phyloP scores from a whole-genome alignment of 1,140 invertebrate species.

The Philopotamus ludificatus region DNA sequence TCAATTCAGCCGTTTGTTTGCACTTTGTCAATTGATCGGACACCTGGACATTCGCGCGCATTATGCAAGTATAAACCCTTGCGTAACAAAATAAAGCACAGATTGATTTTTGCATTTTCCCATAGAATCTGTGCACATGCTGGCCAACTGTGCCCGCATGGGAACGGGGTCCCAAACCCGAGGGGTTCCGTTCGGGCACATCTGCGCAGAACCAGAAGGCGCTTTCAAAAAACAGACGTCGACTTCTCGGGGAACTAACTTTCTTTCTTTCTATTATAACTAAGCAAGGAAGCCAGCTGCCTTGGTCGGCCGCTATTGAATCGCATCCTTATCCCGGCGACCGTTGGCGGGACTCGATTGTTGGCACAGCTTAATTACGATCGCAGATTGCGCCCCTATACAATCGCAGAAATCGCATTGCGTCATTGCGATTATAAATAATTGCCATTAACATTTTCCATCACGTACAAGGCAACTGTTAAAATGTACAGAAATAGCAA shows the following conservation, averaged over 20 bases:
- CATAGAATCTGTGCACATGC: slow-evolving; percentile 9
- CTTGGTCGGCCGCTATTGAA: background rate
- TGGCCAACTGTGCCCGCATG: slow-evolving; percentile 1
- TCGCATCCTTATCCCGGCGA: background rate
- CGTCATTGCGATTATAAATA: background rate
- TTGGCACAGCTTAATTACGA: background rate
- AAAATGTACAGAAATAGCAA: slow-evolving; percentile 4
- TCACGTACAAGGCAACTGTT: slow-evolving; percentile 12
- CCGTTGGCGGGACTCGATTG: background rate
- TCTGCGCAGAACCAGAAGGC: background rate
- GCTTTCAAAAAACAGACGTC: background rate
- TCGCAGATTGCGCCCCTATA: background rate
- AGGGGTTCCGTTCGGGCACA: background rate
- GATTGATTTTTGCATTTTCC: slow-evolving; percentile 3
- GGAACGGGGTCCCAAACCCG: background rate
- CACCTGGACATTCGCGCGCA: background rate
- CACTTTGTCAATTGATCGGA: background rate
- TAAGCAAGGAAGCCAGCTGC: too few relatives aligned
- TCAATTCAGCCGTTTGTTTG: background rate
- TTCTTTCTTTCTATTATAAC: background rate
- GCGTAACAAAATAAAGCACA: background rate
- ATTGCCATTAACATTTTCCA: background rate
- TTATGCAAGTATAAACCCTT: too few relatives aligned
- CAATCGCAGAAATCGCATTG: background rate
- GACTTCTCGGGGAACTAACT: slow-evolving; percentile 6